A percentile compares a stretch with the other conserved stretches of the same genome.
These are phyloP conservation scores for Pangasius mekongensis DNA, from an alignment of 2,797 vertebrate genomes.

Conservation along the genomic window DNA sequence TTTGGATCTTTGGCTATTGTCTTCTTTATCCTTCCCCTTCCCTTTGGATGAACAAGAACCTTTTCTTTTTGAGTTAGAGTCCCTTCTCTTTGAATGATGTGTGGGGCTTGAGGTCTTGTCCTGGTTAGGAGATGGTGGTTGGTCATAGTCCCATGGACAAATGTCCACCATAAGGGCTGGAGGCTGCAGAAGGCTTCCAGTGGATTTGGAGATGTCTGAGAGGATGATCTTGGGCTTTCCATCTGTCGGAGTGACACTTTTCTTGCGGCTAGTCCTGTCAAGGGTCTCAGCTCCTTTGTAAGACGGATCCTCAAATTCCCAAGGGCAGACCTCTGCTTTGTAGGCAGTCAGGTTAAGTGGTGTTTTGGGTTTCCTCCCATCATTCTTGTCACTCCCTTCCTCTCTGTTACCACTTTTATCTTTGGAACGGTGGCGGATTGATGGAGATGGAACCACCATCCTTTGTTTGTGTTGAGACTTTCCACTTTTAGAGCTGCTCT, in stretches of 20 bases:
- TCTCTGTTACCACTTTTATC: conserved; percentile 72
- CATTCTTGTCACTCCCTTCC: conserved; percentile 54
- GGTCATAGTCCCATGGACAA: conserved; percentile 91
- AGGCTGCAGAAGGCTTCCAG: conserved; percentile 84
- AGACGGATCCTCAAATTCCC: conserved; percentile 78
- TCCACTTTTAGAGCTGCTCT: conserved; percentile 70
- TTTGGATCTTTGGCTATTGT: conserved; percentile 62
- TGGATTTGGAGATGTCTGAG: conserved; percentile 84
- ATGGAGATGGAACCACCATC: conserved; percentile 69
- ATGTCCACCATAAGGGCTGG: conserved; percentile 87
- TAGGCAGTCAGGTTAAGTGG: conserved; percentile 53
- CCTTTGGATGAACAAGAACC: conserved; percentile 75
- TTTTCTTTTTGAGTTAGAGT: conserved; percentile 81
- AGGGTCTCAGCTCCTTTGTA: conserved; percentile 70
- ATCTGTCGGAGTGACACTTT: conserved; percentile 79
- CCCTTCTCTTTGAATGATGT: conserved; percentile 79
- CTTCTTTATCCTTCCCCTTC: conserved; percentile 66
- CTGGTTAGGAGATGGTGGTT: conserved; percentile 80
- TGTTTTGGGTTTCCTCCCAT: conserved; percentile 65
- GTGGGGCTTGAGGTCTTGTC: conserved; percentile 82
- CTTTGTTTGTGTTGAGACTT: conserved; percentile 80
- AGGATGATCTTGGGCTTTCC: conserved; percentile 76
- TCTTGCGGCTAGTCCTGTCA: conserved; percentile 81
- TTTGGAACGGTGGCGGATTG: conserved; percentile 72
- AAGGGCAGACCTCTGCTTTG: conserved; percentile 70